A percentile compares a stretch with the other conserved stretches of the same genome.
Conservation (phyloP, 92 coral and sea anemone species). For the Phenganax marumi region DNA sequence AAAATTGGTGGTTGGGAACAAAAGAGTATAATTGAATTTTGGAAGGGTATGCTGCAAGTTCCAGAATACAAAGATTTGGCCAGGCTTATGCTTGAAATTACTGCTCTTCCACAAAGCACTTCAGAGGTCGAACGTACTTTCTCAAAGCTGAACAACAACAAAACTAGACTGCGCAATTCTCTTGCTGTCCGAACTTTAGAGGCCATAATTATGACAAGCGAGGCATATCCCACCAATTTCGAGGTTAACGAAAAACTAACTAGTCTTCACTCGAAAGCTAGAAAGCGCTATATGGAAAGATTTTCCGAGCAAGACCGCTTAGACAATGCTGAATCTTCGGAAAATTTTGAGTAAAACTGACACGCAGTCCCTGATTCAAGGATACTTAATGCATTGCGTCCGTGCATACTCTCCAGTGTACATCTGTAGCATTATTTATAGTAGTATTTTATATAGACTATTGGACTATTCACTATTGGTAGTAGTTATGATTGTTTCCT, state of each 20-base stretch:
- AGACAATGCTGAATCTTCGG: not conserved
- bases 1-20: constrained; percentile 20
- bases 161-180: constrained; percentile 17
- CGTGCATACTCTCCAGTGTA: no score
- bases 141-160: constrained; percentile 19
- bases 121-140: constrained; percentile 20
- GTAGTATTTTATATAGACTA: no score
- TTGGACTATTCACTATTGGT: no score
- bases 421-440: no score
- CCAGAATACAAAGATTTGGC: constrained; percentile 17
- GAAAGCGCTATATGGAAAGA: constrained; percentile 1
- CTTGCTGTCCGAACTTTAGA: constrained; percentile 10
- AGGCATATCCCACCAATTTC: constrained; percentile 26
- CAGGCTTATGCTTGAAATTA: constrained; percentile 26
- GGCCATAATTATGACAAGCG: constrained; percentile 11
- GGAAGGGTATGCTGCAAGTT: constrained; percentile 9
- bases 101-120: constrained; percentile 26
- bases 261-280: constrained; percentile 6
- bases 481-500: no score
- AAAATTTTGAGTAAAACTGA: not conserved
- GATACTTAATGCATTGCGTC: no score
- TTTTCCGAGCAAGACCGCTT: not conserved
- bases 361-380: no score
- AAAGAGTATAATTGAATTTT: constrained; percentile 12
- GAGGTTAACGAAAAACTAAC: constrained; percentile 6